phyloP scores from a whole-genome alignment of 2,113 vertebrate species.

The Malurus cyaneus region DNA sequence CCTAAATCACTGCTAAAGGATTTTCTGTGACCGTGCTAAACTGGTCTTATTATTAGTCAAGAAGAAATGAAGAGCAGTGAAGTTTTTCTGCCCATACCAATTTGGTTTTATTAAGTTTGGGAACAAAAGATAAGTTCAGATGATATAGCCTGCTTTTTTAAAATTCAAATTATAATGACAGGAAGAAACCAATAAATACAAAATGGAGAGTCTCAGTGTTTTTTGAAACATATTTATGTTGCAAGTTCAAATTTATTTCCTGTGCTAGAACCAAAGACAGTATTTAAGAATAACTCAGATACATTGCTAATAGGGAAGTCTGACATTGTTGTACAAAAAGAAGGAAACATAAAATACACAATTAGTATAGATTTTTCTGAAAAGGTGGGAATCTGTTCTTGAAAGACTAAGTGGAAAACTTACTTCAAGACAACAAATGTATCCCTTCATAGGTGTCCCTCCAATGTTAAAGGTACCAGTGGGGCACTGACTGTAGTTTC shows the following conservation, averaged over 20 bases:
- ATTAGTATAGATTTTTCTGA: not conserved
- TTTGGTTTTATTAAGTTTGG: not conserved
- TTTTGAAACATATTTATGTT: not conserved
- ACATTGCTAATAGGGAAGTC: not conserved
- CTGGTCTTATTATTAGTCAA: not conserved
- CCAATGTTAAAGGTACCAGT: not conserved
- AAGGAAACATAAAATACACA: not conserved
- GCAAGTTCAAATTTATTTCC: not conserved
- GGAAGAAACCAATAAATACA: not conserved
- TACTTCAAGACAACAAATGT: not conserved
- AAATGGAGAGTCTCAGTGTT: not conserved
- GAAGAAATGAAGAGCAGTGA: not conserved
- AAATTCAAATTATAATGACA: not conserved
- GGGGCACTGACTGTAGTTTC: not conserved
- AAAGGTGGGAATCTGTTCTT: not conserved
- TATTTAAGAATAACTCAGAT: not conserved
- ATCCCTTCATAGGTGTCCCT: not conserved
- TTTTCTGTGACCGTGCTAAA: not conserved
- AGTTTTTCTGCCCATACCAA: not conserved
- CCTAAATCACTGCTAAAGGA: not conserved
- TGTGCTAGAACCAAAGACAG: not conserved
- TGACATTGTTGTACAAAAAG: not conserved
- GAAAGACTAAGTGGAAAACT: not conserved
- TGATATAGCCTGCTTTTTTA: not conserved
- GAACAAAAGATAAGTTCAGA: not conserved